Evolutionary conservation across 2,888 invertebrate species (phyloP).

Genomic region (Eubasilissa splendida): DNA sequence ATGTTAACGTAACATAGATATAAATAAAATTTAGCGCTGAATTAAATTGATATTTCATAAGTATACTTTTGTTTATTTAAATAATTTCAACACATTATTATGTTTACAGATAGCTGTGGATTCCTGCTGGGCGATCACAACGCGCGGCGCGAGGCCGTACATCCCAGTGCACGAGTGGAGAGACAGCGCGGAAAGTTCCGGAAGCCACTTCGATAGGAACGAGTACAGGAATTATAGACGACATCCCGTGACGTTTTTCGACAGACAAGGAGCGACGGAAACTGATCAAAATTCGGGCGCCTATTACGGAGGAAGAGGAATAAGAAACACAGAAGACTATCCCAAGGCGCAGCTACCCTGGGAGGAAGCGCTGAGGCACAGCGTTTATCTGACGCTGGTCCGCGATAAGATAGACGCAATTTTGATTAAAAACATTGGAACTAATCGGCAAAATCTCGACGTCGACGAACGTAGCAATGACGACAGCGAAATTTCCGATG

Average conservation of each 20-base stretch:
- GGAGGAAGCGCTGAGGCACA: constrained; percentile 80
- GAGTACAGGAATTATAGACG: constrained; percentile 35
- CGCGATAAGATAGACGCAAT: constrained; percentile 73
- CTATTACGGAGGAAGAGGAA: constrained; percentile 26
- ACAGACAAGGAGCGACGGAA: constrained; percentile 8
- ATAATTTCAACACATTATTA: no score
- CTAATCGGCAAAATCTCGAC: constrained; percentile 29
- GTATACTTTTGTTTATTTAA: no score
- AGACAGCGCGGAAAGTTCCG: background rate
- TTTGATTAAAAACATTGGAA: constrained; percentile 63
- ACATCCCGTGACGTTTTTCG: constrained; percentile 28
- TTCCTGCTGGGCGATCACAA: constrained; percentile 32
- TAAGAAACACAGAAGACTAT: constrained; percentile 36
- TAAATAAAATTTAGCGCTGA: no score
- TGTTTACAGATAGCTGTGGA: constrained; percentile 31
- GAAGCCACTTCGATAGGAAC: constrained; percentile 24
- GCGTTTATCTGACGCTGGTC: constrained; percentile 77
- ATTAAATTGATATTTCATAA: no score
- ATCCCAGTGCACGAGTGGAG: constrained; percentile 8
- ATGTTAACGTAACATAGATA: no score
- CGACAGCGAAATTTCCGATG: constrained; percentile 65
- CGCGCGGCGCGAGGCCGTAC: constrained; percentile 21
- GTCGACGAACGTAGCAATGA: constrained; percentile 14
- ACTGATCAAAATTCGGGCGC: constrained; percentile 14
- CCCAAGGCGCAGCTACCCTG: constrained; percentile 66